Base-by-base conservation (phyloP, 2,113 vertebrate genomes). In the Epinephelus lanceolatus region DNA sequence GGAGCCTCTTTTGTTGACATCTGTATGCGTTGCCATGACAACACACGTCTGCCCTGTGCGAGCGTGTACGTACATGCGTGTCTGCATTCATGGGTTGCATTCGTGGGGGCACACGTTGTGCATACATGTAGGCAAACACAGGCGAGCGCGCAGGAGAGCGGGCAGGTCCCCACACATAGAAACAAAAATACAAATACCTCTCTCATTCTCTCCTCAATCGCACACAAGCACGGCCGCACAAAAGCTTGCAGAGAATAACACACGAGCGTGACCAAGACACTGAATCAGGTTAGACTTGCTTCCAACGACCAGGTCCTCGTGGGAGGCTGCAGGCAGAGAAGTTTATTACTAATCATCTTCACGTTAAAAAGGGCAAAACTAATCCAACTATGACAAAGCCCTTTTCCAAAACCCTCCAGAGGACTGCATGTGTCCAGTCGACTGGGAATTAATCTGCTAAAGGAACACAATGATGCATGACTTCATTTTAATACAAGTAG, bases 1-100 rank as follows among this genome's bases (percentile, higher is more conserved):
- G 52, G 66, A 84, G 89, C 78, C 73, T 82, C 84, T 75, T 87
- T 88, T 91, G 90, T 91, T 89, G 88, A 93, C 90, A 88, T 89
- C 76, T 73, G 69, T 61, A 81, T 56, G 78, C 6, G 88, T 93
- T 91, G 80, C 92, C 88, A 91, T 90, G 90, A 89, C 86, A 27
- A 92, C 84, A 56, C 51, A 45, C 59, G 74, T 83, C 80, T 56
- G n/a, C 70, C 75, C 42, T 0, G 55, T 45, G 57, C n/a, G 19
- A 83, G 79, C 42, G 57, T 62, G 76, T 56, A 47, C 52, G 76
- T 71, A 51, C 27, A 30, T 21, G 66, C 30, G 68, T 76, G 74
- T 70, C 80, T 87, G 81, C 78, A 53, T 72, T 55, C 65, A 77
- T 13, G 49, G 72, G 25, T 27, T 45, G 67, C 23, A 55, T 81